Evolutionary conservation across 2,888 invertebrate genomes (phyloP).

Genomic region (Drosophila algonquin): DNA sequence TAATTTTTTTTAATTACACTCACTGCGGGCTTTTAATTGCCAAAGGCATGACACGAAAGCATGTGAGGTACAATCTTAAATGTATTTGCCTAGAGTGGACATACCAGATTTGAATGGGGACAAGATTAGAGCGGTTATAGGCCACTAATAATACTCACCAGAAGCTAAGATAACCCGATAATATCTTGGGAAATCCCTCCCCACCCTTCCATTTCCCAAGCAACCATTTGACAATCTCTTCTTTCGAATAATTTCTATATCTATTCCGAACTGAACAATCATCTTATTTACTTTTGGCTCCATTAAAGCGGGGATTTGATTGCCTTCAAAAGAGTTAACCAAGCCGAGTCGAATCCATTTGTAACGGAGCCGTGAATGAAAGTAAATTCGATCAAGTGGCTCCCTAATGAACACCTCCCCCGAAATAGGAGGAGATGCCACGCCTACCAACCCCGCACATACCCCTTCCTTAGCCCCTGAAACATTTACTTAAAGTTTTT

Average conservation of each 20-base stretch:
- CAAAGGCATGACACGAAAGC: constrained; percentile 25
- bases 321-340: constrained; percentile 35
- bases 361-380: constrained; percentile 17
- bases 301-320: constrained; percentile 33
- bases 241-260: neutral
- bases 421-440: constrained; percentile 17
- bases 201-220: neutral
- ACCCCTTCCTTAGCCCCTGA: neutral
- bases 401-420: constrained; percentile 40
- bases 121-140: constrained; percentile 19
- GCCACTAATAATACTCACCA: constrained; percentile 1
- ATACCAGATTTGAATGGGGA: constrained; percentile 38
- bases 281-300: constrained; percentile 10
- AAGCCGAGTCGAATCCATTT: constrained; percentile 10
- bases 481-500: constrained; percentile 18
- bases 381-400: constrained; percentile 2
- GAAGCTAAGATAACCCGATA: neutral
- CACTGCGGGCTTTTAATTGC: constrained; percentile 55
- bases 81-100: constrained; percentile 31
- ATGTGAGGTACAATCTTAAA: constrained; percentile 24
- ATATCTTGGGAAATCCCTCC: neutral
- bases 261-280: neutral
- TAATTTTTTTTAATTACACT: constrained; percentile 46
- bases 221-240: neutral
- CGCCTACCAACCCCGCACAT: constrained; percentile 1